Percentiles rank a stretch among this genome's conserved stretches.
phyloP scores from a whole-genome alignment of 2,113 vertebrate genomes.

The Amazona vittata region DNA sequence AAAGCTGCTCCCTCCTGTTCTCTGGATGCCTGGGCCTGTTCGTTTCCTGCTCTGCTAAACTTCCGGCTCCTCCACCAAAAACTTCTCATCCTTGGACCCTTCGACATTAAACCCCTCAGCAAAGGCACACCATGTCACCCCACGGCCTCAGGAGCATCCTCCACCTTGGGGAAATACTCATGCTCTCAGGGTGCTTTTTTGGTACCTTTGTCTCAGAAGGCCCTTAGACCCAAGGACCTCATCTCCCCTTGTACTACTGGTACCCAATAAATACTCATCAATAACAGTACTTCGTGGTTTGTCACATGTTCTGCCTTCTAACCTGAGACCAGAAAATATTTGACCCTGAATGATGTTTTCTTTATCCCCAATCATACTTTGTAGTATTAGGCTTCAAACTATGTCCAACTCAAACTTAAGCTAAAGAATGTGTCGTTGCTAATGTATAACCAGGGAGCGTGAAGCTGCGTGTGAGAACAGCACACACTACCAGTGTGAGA shows the following conservation, averaged over 20 bases:
- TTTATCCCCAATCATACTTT: neutral
- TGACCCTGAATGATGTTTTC: slow-evolving; percentile 32
- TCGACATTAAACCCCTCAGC: neutral
- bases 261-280: neutral
- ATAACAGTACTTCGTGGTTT: neutral
- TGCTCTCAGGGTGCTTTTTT: neutral
- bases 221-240: neutral
- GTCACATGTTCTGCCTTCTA: slow-evolving; percentile 1
- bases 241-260: neutral
- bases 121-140: neutral
- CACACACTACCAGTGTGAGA: slow-evolving; percentile 35
- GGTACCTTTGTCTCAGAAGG: neutral
- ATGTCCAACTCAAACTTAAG: slow-evolving; percentile 3
- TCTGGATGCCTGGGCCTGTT: neutral
- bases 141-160: neutral
- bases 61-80: neutral
- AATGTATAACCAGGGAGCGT: slow-evolving; percentile 61
- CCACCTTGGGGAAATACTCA: neutral
- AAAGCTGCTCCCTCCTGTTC: neutral
- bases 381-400: slow-evolving; percentile 11
- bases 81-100: neutral
- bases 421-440: slow-evolving; percentile 55
- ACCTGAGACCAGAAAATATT: slow-evolving; percentile 35
- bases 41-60: neutral
- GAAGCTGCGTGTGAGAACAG: slow-evolving; percentile 58